These are phyloP conservation scores for Meandrina meandrites DNA, from an alignment of 92 coral and sea anemone species.

Conservation along the genomic window DNA sequence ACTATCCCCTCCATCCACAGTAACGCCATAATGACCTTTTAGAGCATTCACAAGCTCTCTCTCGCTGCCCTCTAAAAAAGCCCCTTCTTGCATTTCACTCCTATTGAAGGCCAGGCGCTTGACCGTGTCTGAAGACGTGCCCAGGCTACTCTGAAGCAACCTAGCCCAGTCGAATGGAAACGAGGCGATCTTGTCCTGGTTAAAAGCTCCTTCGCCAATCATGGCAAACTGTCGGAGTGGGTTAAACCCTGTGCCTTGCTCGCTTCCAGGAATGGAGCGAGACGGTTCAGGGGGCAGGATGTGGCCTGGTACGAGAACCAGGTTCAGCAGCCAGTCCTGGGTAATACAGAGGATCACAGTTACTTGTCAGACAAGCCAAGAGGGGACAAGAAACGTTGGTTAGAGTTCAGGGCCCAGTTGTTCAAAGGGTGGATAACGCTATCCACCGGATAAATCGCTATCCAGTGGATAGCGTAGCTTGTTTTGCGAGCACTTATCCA, in stretches of 20 bases:
- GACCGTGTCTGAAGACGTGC: constrained; percentile 65
- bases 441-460: too few relatives aligned
- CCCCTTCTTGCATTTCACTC: constrained; percentile 86
- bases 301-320: constrained; percentile 83
- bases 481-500: too few relatives aligned
- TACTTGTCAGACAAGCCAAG: not conserved
- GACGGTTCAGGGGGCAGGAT: constrained; percentile 79
- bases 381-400: not conserved
- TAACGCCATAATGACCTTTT: constrained; percentile 80
- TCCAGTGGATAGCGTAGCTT: too few relatives aligned
- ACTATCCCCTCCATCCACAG: constrained; percentile 37
- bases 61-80: constrained; percentile 76
- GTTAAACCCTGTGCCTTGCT: constrained; percentile 52
- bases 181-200: constrained; percentile 85
- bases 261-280: constrained; percentile 37
- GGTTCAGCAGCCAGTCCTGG: constrained; percentile 88
- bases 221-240: constrained; percentile 73
- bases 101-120: constrained; percentile 87
- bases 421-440: too few relatives aligned
- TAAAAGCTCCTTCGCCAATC: constrained; percentile 90
- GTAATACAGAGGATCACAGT: not conserved
- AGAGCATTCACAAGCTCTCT: constrained; percentile 70
- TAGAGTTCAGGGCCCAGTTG: too few relatives aligned
- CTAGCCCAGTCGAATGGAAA: constrained; percentile 93
- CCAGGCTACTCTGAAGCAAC: constrained; percentile 77